Conservation (phyloP, 2,113 vertebrate genomes). For the Struthidea cinerea region DNA sequence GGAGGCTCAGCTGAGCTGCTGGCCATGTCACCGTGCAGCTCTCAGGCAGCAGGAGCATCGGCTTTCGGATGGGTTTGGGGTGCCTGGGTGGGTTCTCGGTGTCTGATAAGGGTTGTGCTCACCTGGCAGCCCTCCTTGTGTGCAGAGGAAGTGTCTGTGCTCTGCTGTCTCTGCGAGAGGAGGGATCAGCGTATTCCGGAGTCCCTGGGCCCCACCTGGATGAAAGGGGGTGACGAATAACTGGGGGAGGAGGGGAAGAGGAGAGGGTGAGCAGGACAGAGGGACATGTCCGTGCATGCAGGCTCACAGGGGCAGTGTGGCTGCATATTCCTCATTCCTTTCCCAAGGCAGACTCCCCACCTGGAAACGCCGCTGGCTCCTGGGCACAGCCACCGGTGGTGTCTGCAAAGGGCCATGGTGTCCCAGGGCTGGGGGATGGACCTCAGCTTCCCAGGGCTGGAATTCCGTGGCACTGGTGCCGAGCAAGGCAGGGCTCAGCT, state of each 20-base stretch:
- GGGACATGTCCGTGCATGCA: neutral
- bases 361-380: neutral
- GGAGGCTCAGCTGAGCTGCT: neutral
- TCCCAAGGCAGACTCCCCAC: neutral
- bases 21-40: rapidly evolving
- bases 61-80: neutral
- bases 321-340: constrained; percentile 27
- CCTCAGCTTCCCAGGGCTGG: rapidly evolving
- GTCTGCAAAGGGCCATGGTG: rapidly evolving
- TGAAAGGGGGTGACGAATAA: neutral
- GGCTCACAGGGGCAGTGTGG: neutral
- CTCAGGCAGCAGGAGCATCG: rapidly evolving
- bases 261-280: neutral
- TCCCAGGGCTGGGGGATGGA: neutral
- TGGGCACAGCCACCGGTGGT: rapidly evolving
- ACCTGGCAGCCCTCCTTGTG: neutral
- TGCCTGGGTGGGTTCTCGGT: neutral
- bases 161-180: neutral
- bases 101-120: neutral
- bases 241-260: neutral
- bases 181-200: rapidly evolving
- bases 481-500: neutral
- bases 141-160: neutral
- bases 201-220: neutral
- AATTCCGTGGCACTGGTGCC: rapidly evolving